Base-by-base conservation (phyloP, 2,888 invertebrate species). In the Ectropis crepuscularia region DNA sequence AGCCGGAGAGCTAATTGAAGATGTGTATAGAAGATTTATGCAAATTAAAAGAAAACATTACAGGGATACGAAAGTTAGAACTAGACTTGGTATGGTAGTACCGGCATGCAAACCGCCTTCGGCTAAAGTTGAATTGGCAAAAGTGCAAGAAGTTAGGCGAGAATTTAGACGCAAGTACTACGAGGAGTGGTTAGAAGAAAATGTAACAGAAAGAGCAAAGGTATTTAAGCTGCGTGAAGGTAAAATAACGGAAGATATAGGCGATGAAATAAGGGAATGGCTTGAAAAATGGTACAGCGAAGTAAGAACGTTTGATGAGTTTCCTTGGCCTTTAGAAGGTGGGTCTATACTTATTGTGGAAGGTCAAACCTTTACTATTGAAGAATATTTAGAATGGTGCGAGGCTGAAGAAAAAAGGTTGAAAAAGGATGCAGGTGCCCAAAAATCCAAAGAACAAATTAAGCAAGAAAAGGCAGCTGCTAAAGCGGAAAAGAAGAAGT, bases 251-350 rank as follows among this genome's bases (percentile, higher is more conserved):
- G 97, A 97, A 78, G 95, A 96, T 73, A 96, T 97, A 80, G 94
- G 95, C 45, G 95, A 94, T 68, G 96, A 97, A 89, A 94, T 97
- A 61, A 92, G 96, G 62, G 94, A 95, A 76, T 97, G 97, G 97
- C 95, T 96, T 77, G 80, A 92, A 51, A 88, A 94, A 59, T 96
- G 96, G 95, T 92, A 95, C 85, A 82, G 84, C 46, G 80, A 82
- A 62, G 81, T 90, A 0, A 90, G 91, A 37, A 85, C 91, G 53
- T 96, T 97, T 78, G 96, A 97, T 66, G 95, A 95, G 68, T 96
- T 94, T 80, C 97, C 97, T 53, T 94, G 94, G 65, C 94, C 94
- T 42, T 94, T 95, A 42, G 94, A 95, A 81, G 97, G 97, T 6
- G 97, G 97, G 4, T 94, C 93, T 10, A 86, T 94, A 55, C 76